Base-by-base conservation (phyloP, 2,888 invertebrate genomes). In the Elmis aenea region DNA sequence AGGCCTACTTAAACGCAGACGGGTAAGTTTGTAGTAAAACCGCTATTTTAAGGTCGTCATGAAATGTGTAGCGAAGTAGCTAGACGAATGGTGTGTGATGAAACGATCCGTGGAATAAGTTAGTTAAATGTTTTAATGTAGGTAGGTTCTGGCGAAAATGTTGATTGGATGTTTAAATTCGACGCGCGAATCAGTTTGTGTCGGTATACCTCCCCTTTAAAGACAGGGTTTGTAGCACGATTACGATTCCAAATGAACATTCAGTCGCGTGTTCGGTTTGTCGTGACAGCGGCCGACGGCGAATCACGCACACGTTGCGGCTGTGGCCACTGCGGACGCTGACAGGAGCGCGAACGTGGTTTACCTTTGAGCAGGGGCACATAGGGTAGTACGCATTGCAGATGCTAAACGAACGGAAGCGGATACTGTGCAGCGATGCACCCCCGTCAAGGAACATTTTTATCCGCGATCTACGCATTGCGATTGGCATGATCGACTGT, bases 191-290 rank as follows among this genome's bases (percentile, higher is more conserved):
- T 48, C 41, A 46, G 48, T 48, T 46, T 42, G 40, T 37, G 41
- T 40, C 33, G 35, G 35, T 37, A 44, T 38, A 45, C 45, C 34
- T 45, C 45, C 43, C 38, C 31, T 33, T 45, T 42, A 37, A 41
- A 24, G 39, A 29, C 28, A 38, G 28, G 37, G 45, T 48, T 46
- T 50, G 49, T 42, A 48, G 48, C 48, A 46, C 42, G 48, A 48
- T 51, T 50, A 50, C 48, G 39, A 45, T 46, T 50, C 37, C 45
- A 59, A 58, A 54, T 58, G 58, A 58, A 55, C 56, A 57, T 58
- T 54, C 52, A 51, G 52, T 59, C 52, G 59, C 58, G 57, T 59
- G 59, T 53, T 52, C 32, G 38, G 46, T 50, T 53, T 56, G 45
- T 56, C 57, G 56, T 58, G 56, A 53, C 53, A 51, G 38, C 41